Conservation (phyloP, 2,888 invertebrate species). For the Saturnia japonica region DNA sequence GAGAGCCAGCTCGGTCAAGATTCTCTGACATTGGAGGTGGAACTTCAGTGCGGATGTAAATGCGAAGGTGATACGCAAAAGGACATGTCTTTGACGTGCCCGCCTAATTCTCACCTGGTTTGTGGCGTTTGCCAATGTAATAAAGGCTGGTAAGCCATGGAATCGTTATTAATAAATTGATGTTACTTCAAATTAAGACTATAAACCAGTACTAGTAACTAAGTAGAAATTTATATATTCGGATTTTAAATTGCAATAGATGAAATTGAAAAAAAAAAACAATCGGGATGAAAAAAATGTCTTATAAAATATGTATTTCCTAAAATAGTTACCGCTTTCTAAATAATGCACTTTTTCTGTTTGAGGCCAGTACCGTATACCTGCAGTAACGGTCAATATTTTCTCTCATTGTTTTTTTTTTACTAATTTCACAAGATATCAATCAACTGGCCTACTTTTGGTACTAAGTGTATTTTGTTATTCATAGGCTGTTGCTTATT, state of each 20-base stretch:
- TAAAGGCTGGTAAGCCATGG: conserved; percentile 79
- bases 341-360: conserved; percentile 9
- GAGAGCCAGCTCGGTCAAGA: conserved; percentile 90
- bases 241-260: background rate
- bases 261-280: background rate
- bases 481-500: conserved; percentile 9
- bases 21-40: conserved; percentile 85
- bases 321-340: background rate
- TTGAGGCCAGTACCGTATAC: background rate
- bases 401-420: conserved; percentile 2
- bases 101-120: conserved; percentile 78
- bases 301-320: background rate
- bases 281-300: background rate
- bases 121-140: conserved; percentile 86
- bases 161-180: background rate
- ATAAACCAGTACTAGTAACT: background rate
- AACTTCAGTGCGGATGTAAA: conserved; percentile 88
- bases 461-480: conserved; percentile 11
- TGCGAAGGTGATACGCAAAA: conserved; percentile 71
- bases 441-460: background rate
- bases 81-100: conserved; percentile 62
- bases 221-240: background rate
- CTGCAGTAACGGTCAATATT: background rate
- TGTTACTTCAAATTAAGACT: background rate
- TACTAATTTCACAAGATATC: background rate